These are phyloP conservation scores for Orussus abietinus DNA, from an alignment of 1,140 invertebrate genomes.

Conservation along the genomic window DNA sequence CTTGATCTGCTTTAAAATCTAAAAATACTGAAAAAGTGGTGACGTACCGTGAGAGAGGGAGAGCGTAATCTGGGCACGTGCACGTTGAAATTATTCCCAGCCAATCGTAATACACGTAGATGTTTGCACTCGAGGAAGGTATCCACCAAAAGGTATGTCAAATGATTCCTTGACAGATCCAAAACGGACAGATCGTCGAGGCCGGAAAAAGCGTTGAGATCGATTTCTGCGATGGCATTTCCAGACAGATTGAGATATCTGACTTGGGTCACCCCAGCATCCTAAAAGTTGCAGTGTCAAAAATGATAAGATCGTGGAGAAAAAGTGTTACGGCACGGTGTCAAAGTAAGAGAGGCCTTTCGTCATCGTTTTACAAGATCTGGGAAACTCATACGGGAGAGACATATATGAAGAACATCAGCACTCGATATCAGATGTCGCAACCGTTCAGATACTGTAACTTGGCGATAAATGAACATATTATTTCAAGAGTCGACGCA, in stretches of 20 bases:
- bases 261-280: constrained; percentile 32
- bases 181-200: constrained; percentile 34
- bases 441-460: too few relatives aligned
- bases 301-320: constrained; percentile 6
- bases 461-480: too few relatives aligned
- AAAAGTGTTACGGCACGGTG: constrained; percentile 4
- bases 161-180: constrained; percentile 41
- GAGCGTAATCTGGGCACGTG: constrained; percentile 34
- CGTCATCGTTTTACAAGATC: constrained; percentile 1
- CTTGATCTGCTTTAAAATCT: constrained; percentile 1
- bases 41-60: constrained; percentile 30
- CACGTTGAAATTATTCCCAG: constrained; percentile 40
- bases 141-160: constrained; percentile 32
- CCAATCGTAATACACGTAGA: constrained; percentile 33
- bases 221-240: constrained; percentile 42
- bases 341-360: too few relatives aligned
- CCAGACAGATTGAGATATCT: constrained; percentile 42
- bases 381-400: background rate
- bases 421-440: constrained; percentile 1
- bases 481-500: too few relatives aligned
- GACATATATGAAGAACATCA: constrained; percentile 7
- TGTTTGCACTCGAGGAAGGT: constrained; percentile 31
- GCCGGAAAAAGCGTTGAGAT: constrained; percentile 30
- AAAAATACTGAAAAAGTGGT: background rate
- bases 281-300: constrained; percentile 25